Evolutionary conservation across 2,888 invertebrate species (phyloP), one percentile per base, ranked within the genome.

Genomic region (Alitta virens): DNA sequence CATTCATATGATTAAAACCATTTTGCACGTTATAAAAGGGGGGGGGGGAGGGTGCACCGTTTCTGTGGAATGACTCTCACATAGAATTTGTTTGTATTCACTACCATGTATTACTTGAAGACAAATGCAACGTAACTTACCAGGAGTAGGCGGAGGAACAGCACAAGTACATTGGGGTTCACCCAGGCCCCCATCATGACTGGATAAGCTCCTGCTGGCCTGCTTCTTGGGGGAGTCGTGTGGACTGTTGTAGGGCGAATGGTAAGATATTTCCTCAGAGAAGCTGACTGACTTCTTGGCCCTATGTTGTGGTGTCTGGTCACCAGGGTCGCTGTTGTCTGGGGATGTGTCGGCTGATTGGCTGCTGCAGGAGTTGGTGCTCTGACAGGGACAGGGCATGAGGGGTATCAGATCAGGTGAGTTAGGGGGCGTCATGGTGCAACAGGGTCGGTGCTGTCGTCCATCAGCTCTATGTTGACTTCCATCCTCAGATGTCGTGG

Each of bases 201-300:
- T 33, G 33, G 33, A 33, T 33, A 33, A 5, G 33, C 18, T 46
- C 46, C 46, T 46, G 46, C 46, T 46, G 52, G 24, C 16, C 54
- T 38, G 54, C 43, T 59, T 64, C 62, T 58, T 62, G 43, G 64
- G 65, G 1, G 64, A 64, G 16, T 25, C 42, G 26, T 58, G 63
- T 2, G 67, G 67, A 55, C 63, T 67, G 42, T 38, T 56, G 57
- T 54, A 50, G 24, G 67, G 68, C 2, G 78, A 78, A 63, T 78
- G 79, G 69, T 79, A 79, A 21, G 75, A 78, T 27, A 80, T 77
- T 65, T 79, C 76, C 27, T 78, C 77, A 1, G 78, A 78, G 70
- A 80, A 80, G 63, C 78, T 79, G 49, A 79, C 79, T 56, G 77
- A 74, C 67, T 79, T 80, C 64, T 71, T 71, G 40, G 65, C 63